These are phyloP conservation scores for Lasioglossum albipes DNA, from an alignment of 1,140 invertebrate genomes.

Conservation along the genomic window DNA sequence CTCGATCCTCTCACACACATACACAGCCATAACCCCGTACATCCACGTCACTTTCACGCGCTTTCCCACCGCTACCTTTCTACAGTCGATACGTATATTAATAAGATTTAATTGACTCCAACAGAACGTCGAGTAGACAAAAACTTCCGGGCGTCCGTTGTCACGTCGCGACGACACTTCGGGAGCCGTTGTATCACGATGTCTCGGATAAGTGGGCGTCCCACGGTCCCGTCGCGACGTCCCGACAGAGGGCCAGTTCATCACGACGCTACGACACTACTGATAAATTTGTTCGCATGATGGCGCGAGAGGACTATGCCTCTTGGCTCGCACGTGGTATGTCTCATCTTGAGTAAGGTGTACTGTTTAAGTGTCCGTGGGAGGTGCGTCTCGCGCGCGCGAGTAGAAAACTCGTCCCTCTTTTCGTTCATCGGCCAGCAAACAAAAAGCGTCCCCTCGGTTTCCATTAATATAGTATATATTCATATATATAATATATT, in stretches of 20 bases:
- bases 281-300: conserved; percentile 31
- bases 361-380: not conserved
- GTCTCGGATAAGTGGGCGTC: too few relatives aligned
- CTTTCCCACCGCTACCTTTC: conserved; percentile 41
- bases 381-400: not conserved
- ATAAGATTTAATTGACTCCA: conserved; percentile 80
- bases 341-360: not conserved
- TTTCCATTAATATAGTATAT: conserved; percentile 10
- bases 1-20: conserved; percentile 9
- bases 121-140: conserved; percentile 74
- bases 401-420: conserved; percentile 2
- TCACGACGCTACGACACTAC: conserved; percentile 43
- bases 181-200: too few relatives aligned
- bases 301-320: not conserved
- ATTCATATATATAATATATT: conserved; percentile 25
- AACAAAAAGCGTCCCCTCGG: not conserved
- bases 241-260: conserved; percentile 1
- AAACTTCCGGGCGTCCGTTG: conserved; percentile 32
- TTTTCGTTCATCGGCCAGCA: conserved; percentile 10
- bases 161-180: not conserved
- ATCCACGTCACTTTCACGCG: conserved; percentile 37
- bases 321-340: too few relatives aligned
- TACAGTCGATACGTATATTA: conserved; percentile 68
- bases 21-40: conserved; percentile 33
- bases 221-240: not conserved